Base-by-base conservation (phyloP, 2,888 invertebrate genomes). In the Parnassius mnemosyne region DNA sequence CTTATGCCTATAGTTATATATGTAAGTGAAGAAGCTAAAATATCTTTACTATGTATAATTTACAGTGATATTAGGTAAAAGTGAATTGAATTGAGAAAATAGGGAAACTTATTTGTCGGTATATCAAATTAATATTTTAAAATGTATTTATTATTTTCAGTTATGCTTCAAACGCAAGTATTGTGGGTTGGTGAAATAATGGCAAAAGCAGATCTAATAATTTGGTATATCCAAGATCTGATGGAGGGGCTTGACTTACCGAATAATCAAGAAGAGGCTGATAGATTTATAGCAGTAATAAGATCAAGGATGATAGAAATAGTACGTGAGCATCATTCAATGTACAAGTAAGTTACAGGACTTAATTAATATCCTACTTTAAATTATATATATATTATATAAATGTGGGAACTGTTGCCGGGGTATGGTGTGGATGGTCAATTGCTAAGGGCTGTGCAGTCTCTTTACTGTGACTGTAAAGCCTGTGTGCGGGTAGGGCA, bases 121-220 rank as follows among this genome's bases (percentile, higher is more conserved):
- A 49, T 49, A 49, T 13, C 16, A 12, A 3, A n/a, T 13, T 49
- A 13, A 9, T 49, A 13, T 13, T 46, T 50, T 20, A 16, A 50
- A 25, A 34, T 5, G 7, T 34, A 34, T 12, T 41, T 2, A 50
- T 16, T 50, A 50, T 10, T 49, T 50, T 50, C 3, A 88, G 88
- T 85, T 71, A 81, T 80, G 76, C 65, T 82, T 34, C 78, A 80
- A 71, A 82, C 82, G 11, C 79, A 85, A 74, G 73, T 87, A 66
- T 70, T 86, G 12, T 87, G 87, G 87, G 72, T 85, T 12, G 73
- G 84, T 44, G 78, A 86, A 58, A 84, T 88, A 66, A 70, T 72
- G 10, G 71, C 79, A 12, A 85, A 84, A 75, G 80, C 79, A 7
- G 85, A 87, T 64, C 68, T 88, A 41, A 69, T 86, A 9, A 77